Percentiles rank a stretch among this genome's conserved stretches.
Conservation (phyloP, 2,113 vertebrate species). For the Ptychochromis oligacanthus region DNA sequence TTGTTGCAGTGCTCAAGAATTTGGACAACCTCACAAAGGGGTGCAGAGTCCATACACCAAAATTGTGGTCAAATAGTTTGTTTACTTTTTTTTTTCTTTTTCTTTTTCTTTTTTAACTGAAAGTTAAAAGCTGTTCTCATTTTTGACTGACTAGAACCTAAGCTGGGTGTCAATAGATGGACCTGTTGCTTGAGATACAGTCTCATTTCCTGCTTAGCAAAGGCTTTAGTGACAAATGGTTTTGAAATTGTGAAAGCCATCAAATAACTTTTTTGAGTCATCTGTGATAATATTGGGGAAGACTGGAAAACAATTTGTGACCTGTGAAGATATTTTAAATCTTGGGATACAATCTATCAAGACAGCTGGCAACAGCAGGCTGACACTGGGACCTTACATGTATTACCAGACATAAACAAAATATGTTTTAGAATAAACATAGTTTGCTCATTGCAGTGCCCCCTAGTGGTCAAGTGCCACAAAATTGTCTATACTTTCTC, state of each 20-base stretch:
- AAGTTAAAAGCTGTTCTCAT: fast-evolving
- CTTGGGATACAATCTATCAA: not conserved
- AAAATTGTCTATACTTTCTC: not conserved
- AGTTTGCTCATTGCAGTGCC: too few species aligned
- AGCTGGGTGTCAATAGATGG: not conserved
- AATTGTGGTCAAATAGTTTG: too few species aligned
- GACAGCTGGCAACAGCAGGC: not conserved
- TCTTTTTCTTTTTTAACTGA: not conserved
- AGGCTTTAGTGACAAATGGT: too few species aligned
- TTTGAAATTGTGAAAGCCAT: too few species aligned
- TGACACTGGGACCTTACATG: not conserved
- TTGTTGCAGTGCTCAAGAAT: not conserved
- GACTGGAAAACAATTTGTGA: too few species aligned
- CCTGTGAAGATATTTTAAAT: not conserved
- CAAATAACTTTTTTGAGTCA: too few species aligned
- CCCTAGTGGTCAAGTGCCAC: not conserved
- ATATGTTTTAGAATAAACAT: too few species aligned
- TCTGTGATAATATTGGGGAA: too few species aligned
- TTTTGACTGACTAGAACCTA: not conserved
- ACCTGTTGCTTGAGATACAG: not conserved
- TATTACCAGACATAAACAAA: not conserved
- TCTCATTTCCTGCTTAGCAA: too few species aligned
- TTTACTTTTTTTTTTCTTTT: not conserved
- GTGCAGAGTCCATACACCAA: too few species aligned
- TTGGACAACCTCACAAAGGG: too few species aligned